Percentiles rank a stretch among this genome's conserved stretches.
Conservation (phyloP, 2,888 invertebrate species). For the Trissolcus brochymenae region DNA sequence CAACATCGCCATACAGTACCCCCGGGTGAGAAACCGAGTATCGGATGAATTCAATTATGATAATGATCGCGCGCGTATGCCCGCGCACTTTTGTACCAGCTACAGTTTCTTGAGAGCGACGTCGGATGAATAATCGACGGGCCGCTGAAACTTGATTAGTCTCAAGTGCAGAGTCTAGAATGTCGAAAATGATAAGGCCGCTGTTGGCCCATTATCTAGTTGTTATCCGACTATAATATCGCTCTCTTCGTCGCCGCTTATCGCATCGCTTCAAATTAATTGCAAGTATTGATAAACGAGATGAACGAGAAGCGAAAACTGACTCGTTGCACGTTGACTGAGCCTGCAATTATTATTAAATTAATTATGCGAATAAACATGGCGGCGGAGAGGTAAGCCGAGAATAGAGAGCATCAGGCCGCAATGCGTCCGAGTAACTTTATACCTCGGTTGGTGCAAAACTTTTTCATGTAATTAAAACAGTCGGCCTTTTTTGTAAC, state of each 20-base stretch:
- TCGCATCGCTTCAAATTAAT: conserved; percentile 34
- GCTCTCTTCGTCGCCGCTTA: conserved; percentile 14
- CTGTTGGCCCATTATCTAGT: conserved; percentile 44
- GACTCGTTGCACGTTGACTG: neutral
- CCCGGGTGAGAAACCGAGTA: conserved; percentile 61
- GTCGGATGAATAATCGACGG: no score
- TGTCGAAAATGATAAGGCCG: conserved; percentile 46
- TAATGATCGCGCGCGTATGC: conserved; percentile 1
- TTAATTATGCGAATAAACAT: conserved; percentile 15
- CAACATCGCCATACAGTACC: conserved; percentile 78
- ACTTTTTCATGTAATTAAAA: no score
- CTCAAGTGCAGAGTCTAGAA: conserved; percentile 19
- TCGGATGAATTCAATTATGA: no score
- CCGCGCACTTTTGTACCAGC: neutral
- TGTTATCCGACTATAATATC: conserved; percentile 35
- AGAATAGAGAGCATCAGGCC: no score
- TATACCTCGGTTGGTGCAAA: no score
- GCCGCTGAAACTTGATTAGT: no score
- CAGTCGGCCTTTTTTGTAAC: no score
- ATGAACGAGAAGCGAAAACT: conserved; percentile 8
- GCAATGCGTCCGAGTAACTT: neutral
- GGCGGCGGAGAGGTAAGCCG: neutral
- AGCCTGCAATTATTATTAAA: conserved; percentile 2
- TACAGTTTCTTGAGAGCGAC: no score
- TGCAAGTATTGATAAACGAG: conserved; percentile 26